phyloP scores from a whole-genome alignment of 2,113 vertebrate genomes.

The Microcebus jonahi region DNA sequence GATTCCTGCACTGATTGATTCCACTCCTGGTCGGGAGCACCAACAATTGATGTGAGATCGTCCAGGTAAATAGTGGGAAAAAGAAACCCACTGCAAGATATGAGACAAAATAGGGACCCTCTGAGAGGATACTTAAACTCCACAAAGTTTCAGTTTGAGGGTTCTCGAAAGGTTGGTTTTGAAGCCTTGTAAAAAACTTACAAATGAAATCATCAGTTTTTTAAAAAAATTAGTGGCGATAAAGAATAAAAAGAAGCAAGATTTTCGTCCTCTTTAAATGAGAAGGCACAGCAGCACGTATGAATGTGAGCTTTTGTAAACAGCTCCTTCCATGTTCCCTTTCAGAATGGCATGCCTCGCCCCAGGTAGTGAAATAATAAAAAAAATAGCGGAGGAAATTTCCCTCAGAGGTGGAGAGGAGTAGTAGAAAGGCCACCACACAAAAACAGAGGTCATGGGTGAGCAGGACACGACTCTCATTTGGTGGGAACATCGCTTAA shows the following conservation, averaged over 20 bases:
- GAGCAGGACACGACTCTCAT: not conserved
- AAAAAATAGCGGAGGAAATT: not conserved
- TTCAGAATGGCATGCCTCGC: not conserved
- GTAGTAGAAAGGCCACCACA: not conserved
- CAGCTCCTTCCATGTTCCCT: not conserved
- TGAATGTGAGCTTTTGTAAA: not conserved
- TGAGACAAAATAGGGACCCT: not conserved
- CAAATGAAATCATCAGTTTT: not conserved
- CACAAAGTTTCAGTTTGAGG: not conserved
- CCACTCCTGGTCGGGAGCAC: not conserved
- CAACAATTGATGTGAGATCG: not conserved
- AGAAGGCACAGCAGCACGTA: not conserved
- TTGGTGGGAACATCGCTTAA: not conserved
- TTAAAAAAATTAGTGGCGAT: not conserved
- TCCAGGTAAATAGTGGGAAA: not conserved
- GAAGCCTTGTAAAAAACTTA: constrained; percentile 30
- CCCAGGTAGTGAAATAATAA: not conserved
- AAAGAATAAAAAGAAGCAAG: not conserved
- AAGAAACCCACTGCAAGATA: not conserved
- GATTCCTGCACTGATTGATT: not conserved
- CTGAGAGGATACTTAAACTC: not conserved
- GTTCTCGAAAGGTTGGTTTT: constrained; percentile 13
- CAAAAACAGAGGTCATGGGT: not conserved
- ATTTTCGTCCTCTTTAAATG: not conserved
- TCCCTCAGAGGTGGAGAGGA: not conserved